Conservation (phyloP, 1,140 invertebrate species). For the Bombus terrestris region DNA sequence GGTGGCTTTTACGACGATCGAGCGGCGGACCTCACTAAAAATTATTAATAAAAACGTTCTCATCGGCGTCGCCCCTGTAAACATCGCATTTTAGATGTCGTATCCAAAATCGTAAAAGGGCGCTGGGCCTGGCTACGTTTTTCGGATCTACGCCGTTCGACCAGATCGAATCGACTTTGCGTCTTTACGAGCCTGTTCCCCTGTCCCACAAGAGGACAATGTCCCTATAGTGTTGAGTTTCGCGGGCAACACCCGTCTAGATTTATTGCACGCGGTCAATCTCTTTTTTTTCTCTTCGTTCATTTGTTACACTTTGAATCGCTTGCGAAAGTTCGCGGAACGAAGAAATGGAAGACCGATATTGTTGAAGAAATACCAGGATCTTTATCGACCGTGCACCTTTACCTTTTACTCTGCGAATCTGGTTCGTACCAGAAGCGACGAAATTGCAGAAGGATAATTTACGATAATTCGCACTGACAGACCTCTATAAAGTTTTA, state of each 20-base stretch:
- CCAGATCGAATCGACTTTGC: conserved; percentile 64
- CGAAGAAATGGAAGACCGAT: not conserved
- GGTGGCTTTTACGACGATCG: conserved; percentile 55
- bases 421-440: no score
- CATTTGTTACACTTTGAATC: not conserved
- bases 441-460: no score
- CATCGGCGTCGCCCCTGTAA: conserved; percentile 67
- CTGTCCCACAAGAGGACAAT: not conserved
- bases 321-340: not conserved
- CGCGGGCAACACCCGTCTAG: not conserved
- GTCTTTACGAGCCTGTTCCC: conserved; percentile 55
- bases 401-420: no score
- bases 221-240: conserved; percentile 7
- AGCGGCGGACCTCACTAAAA: conserved; percentile 63
- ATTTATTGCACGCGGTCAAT: not conserved
- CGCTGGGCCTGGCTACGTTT: not conserved
- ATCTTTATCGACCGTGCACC: not conserved
- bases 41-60: conserved; percentile 79
- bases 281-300: no score
- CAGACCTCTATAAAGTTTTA: no score
- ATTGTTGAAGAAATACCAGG: no score
- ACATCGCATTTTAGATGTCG: conserved; percentile 65
- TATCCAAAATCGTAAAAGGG: conserved; percentile 67
- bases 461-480: no score
- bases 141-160: conserved; percentile 33